Evolutionary conservation across 2,888 invertebrate genomes (phyloP).

Genomic region (Coremacera marginata): DNA sequence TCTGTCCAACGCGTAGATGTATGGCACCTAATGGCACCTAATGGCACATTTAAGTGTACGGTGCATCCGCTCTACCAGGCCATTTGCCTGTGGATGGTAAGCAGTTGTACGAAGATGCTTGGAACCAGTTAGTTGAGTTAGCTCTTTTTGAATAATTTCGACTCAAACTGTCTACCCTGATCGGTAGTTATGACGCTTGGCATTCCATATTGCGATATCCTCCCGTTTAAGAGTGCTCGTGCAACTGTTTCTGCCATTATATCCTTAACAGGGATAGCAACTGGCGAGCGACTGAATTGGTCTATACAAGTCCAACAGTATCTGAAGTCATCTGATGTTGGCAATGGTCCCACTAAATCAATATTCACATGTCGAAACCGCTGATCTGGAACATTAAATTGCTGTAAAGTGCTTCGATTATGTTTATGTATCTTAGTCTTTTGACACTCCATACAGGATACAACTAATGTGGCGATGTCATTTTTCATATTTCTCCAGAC

Average conservation of each 20-base stretch:
- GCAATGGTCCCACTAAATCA: slow-evolving; percentile 24
- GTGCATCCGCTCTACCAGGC: slow-evolving; percentile 42
- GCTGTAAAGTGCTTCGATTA: background rate
- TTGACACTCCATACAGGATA: background rate
- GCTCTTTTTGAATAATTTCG: slow-evolving; percentile 27
- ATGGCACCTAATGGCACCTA: slow-evolving; percentile 37
- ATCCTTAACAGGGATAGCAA: slow-evolving; percentile 28
- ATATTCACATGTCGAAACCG: slow-evolving; percentile 11
- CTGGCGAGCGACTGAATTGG: slow-evolving; percentile 32
- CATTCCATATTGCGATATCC: slow-evolving; percentile 35
- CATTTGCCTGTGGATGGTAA: slow-evolving; percentile 33
- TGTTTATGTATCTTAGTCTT: background rate
- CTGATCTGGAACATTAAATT: background rate
- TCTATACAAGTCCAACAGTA: slow-evolving; percentile 37
- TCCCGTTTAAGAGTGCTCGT: slow-evolving; percentile 23
- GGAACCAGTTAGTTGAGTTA: slow-evolving; percentile 33
- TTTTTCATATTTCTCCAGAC: slow-evolving; percentile 14
- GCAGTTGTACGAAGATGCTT: slow-evolving; percentile 1
- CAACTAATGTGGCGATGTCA: background rate
- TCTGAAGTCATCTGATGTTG: background rate
- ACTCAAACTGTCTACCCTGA: slow-evolving; percentile 42
- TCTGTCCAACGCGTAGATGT: slow-evolving; percentile 24
- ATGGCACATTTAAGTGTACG: slow-evolving; percentile 37
- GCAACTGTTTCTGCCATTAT: slow-evolving; percentile 37
- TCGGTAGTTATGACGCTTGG: slow-evolving; percentile 30